phyloP scores from a whole-genome alignment of 2,888 invertebrate species.

The Eupithecia dodoneata region DNA sequence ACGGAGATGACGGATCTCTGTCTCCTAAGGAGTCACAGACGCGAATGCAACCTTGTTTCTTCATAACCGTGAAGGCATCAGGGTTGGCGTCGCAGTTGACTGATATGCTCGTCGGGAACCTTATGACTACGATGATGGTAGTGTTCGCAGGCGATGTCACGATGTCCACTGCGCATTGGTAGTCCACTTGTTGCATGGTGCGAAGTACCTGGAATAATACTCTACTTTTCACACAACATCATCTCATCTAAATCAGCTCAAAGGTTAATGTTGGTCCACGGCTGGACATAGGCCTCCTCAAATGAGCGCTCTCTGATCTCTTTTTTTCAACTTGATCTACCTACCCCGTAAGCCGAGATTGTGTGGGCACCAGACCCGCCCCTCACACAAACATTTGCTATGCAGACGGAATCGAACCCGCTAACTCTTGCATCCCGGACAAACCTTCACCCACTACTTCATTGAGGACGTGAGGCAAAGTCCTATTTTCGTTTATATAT shows the following conservation, averaged over 20 bases:
- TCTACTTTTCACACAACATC: background rate
- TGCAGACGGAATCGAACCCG: background rate
- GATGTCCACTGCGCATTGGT: constrained; percentile 69
- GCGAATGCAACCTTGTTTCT: constrained; percentile 56
- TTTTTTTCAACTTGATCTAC: no score
- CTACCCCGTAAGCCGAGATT: no score
- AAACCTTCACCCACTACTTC: background rate
- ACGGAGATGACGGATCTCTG: constrained; percentile 49
- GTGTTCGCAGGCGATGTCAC: constrained; percentile 50
- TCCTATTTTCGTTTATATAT: background rate
- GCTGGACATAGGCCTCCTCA: no score
- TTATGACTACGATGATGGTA: constrained; percentile 62
- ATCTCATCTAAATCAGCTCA: no score
- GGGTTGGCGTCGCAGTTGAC: constrained; percentile 61
- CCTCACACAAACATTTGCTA: background rate
- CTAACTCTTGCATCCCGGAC: background rate
- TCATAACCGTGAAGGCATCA: constrained; percentile 63
- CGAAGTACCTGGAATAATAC: constrained; percentile 62
- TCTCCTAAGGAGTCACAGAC: constrained; percentile 59
- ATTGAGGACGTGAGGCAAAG: background rate
- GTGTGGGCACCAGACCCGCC: no score
- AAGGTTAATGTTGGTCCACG: no score
- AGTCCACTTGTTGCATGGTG: constrained; percentile 64
- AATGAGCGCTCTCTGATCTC: no score
- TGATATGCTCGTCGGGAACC: constrained; percentile 61